These are phyloP conservation scores for Agrypnus murinus DNA, from an alignment of 2,888 invertebrate genomes.

Conservation along the genomic window DNA sequence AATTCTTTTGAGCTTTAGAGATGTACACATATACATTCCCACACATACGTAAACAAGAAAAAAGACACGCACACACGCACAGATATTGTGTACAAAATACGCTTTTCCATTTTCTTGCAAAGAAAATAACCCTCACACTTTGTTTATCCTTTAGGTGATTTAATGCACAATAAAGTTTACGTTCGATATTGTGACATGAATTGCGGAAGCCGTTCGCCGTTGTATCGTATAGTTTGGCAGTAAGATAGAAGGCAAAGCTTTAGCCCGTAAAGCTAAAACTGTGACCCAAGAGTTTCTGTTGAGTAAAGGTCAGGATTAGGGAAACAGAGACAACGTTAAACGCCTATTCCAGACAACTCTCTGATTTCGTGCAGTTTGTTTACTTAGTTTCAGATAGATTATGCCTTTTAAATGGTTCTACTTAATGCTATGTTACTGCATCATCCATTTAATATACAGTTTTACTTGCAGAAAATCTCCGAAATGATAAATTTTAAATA, in stretches of 20 bases:
- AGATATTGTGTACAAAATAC: neutral
- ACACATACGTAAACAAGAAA: no score
- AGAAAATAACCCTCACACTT: constrained; percentile 15
- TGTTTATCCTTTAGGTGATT: constrained; percentile 35
- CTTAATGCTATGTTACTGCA: constrained; percentile 16
- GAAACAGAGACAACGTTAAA: constrained; percentile 31
- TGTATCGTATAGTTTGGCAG: constrained; percentile 27
- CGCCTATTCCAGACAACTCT: constrained; percentile 38
- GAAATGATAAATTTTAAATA: neutral
- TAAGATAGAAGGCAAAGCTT: constrained; percentile 28
- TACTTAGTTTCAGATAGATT: constrained; percentile 34
- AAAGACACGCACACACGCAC: no score
- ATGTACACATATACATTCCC: neutral
- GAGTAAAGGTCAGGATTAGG: constrained; percentile 49
- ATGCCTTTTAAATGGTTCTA: constrained; percentile 19
- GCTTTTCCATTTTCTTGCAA: constrained; percentile 19
- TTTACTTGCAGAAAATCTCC: neutral
- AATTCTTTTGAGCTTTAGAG: neutral
- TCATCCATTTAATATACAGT: constrained; percentile 10
- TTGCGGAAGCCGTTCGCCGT: constrained; percentile 20
- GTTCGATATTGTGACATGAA: constrained; percentile 39
- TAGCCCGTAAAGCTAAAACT: constrained; percentile 18
- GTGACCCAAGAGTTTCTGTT: constrained; percentile 42
- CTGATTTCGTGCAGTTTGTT: constrained; percentile 35
- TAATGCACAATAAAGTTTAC: constrained; percentile 34